These are phyloP conservation scores for Takifugu bimaculatus DNA, from an alignment of 2,113 vertebrate genomes.

Conservation along the genomic window DNA sequence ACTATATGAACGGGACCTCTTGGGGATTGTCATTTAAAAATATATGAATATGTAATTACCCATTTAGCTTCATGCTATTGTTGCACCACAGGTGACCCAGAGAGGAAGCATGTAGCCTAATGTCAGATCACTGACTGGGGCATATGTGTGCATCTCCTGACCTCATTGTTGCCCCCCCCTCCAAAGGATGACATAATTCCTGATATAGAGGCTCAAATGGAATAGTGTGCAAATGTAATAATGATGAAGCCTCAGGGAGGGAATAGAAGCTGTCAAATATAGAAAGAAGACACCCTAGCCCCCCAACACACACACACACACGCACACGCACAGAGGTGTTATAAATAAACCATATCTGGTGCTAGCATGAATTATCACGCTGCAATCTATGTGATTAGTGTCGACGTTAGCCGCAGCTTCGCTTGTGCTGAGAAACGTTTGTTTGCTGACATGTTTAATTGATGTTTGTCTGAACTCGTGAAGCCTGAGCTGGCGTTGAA, in stretches of 20 bases:
- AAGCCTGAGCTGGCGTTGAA: no score
- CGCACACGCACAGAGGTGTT: constrained; percentile 18
- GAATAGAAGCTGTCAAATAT: constrained; percentile 49
- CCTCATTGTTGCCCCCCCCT: background rate
- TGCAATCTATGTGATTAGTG: constrained; percentile 18
- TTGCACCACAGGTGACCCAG: constrained; percentile 21
- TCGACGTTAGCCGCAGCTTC: constrained; percentile 14
- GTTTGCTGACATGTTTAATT: constrained; percentile 2
- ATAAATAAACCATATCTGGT: constrained; percentile 25
- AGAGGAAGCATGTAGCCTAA: background rate
- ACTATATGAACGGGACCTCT: background rate
- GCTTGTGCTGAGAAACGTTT: constrained; percentile 4
- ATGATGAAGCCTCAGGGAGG: constrained; percentile 14
- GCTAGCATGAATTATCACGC: constrained; percentile 3
- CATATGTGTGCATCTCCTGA: constrained; percentile 15
- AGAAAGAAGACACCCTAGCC: constrained; percentile 37
- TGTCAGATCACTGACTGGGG: constrained; percentile 12
- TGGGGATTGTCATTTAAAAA: no score
- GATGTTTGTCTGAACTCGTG: background rate
- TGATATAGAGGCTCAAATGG: no score
- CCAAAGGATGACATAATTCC: no score
- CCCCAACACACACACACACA: no score
- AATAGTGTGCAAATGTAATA: no score
- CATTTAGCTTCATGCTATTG: background rate
- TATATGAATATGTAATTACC: no score